Conservation (phyloP, 2,888 invertebrate species). For the Polia nebulosa region DNA sequence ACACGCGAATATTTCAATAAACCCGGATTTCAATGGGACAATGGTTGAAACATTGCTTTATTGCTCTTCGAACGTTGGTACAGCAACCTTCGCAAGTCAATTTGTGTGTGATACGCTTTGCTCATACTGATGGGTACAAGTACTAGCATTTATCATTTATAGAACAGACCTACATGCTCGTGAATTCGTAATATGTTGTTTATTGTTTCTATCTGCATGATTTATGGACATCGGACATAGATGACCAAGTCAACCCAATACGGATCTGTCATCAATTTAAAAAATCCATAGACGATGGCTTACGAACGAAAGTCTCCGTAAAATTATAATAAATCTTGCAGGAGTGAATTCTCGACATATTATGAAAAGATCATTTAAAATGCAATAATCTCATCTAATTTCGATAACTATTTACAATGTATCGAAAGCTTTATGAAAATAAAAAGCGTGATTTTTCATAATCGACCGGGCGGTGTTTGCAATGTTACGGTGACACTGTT, state of each 20-base stretch:
- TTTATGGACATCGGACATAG: conserved; percentile 26
- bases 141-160: conserved; percentile 58
- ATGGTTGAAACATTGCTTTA: conserved; percentile 58
- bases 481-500: neutral
- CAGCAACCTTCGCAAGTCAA: conserved; percentile 50
- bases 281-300: neutral
- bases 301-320: neutral
- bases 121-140: conserved; percentile 49
- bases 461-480: too few relatives aligned
- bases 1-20: conserved; percentile 65
- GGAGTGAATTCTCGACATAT: too few relatives aligned
- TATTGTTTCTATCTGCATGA: conserved; percentile 51
- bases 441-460: too few relatives aligned
- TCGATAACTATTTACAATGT: too few relatives aligned
- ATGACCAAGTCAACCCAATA: conserved; percentile 22
- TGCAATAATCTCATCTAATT: too few relatives aligned
- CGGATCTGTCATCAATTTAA: neutral
- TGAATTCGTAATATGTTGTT: conserved; percentile 52
- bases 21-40: conserved; percentile 60
- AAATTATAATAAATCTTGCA: too few relatives aligned
- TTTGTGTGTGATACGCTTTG: conserved; percentile 58
- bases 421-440: too few relatives aligned
- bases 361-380: too few relatives aligned
- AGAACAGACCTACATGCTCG: conserved; percentile 58
- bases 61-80: conserved; percentile 45